Evolutionary conservation across 2,888 invertebrate species (phyloP).

Genomic region (Prionchulus punctatus): DNA sequence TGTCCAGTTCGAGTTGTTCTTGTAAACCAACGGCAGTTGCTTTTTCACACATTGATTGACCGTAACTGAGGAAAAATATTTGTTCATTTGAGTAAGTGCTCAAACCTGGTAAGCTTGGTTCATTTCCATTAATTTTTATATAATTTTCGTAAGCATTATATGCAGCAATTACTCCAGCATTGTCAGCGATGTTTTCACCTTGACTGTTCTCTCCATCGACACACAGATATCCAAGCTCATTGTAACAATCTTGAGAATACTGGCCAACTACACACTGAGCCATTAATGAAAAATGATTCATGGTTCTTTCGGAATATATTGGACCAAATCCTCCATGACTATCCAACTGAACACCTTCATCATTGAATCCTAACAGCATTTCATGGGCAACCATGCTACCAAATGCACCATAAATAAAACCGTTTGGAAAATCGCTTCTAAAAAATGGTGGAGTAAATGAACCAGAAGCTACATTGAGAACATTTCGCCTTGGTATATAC

Average conservation of each 20-base stretch:
- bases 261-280: neutral
- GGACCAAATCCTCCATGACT: too few species aligned
- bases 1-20: neutral
- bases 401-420: too few species aligned
- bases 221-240: neutral
- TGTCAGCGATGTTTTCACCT: constrained; percentile 5
- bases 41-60: neutral
- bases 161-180: neutral
- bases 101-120: neutral
- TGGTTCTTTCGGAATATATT: too few species aligned
- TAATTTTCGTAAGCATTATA: neutral
- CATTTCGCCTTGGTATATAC: too few species aligned
- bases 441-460: too few species aligned
- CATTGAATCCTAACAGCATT: too few species aligned
- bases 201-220: neutral
- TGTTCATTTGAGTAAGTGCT: neutral
- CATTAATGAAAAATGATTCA: too few species aligned
- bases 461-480: too few species aligned
- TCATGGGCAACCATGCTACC: too few species aligned
- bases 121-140: neutral
- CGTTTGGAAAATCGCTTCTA: too few species aligned
- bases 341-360: too few species aligned
- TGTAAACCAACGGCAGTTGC: neutral
- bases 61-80: constrained; percentile 3
- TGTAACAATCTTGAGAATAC: neutral